Evolutionary conservation across 2,888 invertebrate genomes (phyloP), one percentile per base, ranked within the genome.

Genomic region (Drosophila hamatofila): DNA sequence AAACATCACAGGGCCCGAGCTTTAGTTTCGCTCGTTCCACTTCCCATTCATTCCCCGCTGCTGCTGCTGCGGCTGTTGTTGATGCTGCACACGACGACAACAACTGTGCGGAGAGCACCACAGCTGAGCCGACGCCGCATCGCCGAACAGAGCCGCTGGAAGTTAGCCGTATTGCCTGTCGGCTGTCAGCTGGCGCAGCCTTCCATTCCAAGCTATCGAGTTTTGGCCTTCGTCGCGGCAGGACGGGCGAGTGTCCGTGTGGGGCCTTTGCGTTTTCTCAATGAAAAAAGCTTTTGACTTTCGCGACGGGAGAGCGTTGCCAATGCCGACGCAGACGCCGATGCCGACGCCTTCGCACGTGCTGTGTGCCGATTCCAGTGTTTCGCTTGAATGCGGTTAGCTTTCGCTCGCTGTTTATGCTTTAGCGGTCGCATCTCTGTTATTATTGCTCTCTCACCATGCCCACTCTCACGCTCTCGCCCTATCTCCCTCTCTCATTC

Each of bases 281-380:
- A 77, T 77, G 80, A 77, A 77, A 74, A 78, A 71, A 77, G 76
- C 80, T 79, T 79, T 78, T 51, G 27, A 5, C 42, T 37, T 27
- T 54, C 56, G 60, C 54, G 61, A 33, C 25, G 63, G 25, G 79
- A 77, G 77, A 75, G 75, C 70, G 77, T 77, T 77, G 80, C 60
- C 76, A 79, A 37, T 60, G 80, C 49, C 76, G 72, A 78, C 77
- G 77, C 63, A 65, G 70, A 66, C 70, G 77, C 42, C 52, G 70
- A 46, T 18, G 51, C 18, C 41, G 62, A 46, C 41, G 73, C 41
- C 27, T 41, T 61, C 46, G 75, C 77, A 77, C 75, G 79, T 75
- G 70, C 27, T 74, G 58, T 74, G 56, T 77, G 21, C 60, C 70
- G 39, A 60, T 73, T 12, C 75, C 55, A 57, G 14, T 39, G 60